Evolutionary conservation across 2,113 vertebrate genomes (phyloP).

Genomic region (Larimichthys polyactis): DNA sequence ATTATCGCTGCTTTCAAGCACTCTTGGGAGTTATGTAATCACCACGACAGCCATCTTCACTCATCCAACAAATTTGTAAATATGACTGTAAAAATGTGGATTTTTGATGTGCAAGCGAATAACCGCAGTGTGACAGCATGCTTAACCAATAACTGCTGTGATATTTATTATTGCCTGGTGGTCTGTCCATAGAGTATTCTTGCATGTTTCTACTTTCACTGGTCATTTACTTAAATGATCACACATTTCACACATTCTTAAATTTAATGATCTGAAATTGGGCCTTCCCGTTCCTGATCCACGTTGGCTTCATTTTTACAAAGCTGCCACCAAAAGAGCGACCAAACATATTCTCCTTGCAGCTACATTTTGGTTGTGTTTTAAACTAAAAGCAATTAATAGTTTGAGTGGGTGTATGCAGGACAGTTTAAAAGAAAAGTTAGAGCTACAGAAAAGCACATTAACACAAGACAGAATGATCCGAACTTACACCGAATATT

Average conservation of each 20-base stretch:
- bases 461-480: background rate
- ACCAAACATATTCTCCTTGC: background rate
- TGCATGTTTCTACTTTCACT: background rate
- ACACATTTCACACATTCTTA: background rate
- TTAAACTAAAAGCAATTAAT: background rate
- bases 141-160: background rate
- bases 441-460: background rate
- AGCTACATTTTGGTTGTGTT: background rate
- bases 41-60: slow-evolving; percentile 15
- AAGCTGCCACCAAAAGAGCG: background rate
- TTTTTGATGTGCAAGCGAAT: background rate
- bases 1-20: slow-evolving; percentile 33
- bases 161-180: background rate
- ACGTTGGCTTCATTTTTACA: background rate
- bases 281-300: background rate
- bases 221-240: background rate
- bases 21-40: slow-evolving; percentile 34
- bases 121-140: background rate
- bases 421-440: background rate
- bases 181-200: background rate
- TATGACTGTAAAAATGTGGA: background rate
- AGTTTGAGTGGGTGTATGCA: background rate
- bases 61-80: background rate
- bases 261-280: background rate
- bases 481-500: background rate